Conservation (phyloP, 2,888 invertebrate species). For the Tribolium freemani region DNA sequence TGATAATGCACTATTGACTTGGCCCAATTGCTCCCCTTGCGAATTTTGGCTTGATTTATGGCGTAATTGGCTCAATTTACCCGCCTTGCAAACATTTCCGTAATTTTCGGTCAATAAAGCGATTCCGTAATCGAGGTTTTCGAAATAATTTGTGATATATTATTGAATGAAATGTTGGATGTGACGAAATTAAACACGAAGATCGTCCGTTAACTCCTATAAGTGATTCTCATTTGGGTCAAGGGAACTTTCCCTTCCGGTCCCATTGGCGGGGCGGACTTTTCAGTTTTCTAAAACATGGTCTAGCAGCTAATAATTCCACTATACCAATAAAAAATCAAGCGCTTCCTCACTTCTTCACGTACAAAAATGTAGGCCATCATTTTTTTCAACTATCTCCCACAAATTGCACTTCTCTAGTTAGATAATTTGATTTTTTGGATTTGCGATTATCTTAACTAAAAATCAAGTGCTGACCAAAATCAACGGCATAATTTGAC, state of each 20-base stretch:
- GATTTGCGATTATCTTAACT: too few species aligned
- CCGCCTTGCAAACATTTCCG: neutral
- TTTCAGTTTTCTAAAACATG: conserved; percentile 25
- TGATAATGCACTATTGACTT: conserved; percentile 43
- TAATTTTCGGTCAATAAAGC: conserved; percentile 1
- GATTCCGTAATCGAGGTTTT: conserved; percentile 10
- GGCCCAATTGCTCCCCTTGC: conserved; percentile 38
- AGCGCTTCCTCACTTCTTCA: neutral
- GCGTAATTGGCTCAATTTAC: neutral
- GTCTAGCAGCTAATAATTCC: neutral
- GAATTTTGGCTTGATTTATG: neutral
- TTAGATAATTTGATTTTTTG: too few species aligned
- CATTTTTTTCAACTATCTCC: too few species aligned
- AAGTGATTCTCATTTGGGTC: conserved; percentile 43
- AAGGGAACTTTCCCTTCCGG: conserved; percentile 49
- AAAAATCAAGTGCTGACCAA: too few species aligned
- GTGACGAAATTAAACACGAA: conserved; percentile 21
- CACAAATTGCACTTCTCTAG: too few species aligned
- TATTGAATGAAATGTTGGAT: conserved; percentile 9
- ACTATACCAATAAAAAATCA: neutral
- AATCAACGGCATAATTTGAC: too few species aligned
- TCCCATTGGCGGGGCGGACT: conserved; percentile 35
- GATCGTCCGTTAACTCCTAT: conserved; percentile 23
- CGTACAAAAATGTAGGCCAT: neutral
- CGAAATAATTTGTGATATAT: conserved; percentile 14